Evolutionary conservation across 2,797 vertebrate species (phyloP), one percentile per base, ranked within the genome.

Genomic region (Galaxias olidus): DNA sequence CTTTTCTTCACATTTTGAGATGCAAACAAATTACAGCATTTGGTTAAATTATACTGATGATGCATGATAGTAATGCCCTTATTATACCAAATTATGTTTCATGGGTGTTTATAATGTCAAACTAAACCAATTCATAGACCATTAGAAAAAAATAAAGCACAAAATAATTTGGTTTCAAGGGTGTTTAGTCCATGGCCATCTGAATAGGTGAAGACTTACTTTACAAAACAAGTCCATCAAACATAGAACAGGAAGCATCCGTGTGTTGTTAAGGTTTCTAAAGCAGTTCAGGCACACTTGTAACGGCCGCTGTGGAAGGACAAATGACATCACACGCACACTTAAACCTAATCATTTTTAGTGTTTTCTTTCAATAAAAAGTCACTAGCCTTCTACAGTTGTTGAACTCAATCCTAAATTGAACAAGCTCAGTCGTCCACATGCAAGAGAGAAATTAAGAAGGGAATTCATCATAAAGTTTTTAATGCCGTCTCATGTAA

Each of bases 251-350:
- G 63, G 75, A 82, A 79, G 83, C 62, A 69, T 78, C n/a, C 12
- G 65, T 10, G 58, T 65, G 65, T 73, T 74, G 74, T 79, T 66
- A 73, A 62, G 65, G 67, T 71, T 78, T 63, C 72, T 61, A 69
- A 79, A 83, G 83, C 76, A 75, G 84, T 83, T 84, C 79, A 89
- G 88, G 89, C 89, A 90, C 89, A 85, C 82, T 80, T 74, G 74
- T 87, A 80, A 76, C 74, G 43, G 82, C 82, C 76, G 84, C 82
- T 77, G 68, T 62, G 74, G 76, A 85, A 84, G 75, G 83, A 86
- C 75, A 79, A 79, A 84, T 66, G 72, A 84, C 72, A 80, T 44
- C 71, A 82, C 77, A 62, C 69, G 58, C 66, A 74, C 75, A 66
- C 74, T 78, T 71, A 72, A 85, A 72, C 64, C 71, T 78, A 68